Conservation (phyloP, 2,113 vertebrate genomes). For the Clarias gariepinus region DNA sequence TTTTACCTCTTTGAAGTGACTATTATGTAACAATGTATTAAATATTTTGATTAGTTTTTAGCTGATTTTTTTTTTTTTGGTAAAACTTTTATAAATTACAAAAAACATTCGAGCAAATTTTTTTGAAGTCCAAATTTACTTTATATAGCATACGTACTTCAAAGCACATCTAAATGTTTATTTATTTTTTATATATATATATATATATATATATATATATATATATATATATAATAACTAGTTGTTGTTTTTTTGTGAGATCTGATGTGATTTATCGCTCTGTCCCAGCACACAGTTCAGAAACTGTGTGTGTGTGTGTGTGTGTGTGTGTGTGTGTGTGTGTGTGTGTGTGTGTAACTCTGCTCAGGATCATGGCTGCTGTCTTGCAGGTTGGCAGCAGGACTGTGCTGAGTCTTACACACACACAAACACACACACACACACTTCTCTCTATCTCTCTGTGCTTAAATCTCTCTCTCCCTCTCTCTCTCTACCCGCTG, state of each 20-base stretch:
- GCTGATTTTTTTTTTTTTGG: neutral
- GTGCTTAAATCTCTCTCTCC: slow-evolving; percentile 16
- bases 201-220: too few species aligned
- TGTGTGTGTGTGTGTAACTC: neutral
- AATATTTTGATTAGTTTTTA: neutral
- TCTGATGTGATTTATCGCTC: neutral
- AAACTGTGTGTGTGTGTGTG: neutral
- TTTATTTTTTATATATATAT: too few species aligned
- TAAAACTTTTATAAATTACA: neutral
- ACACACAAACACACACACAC: slow-evolving; percentile 29
- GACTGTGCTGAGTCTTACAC: neutral
- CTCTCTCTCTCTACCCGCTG: slow-evolving; percentile 12
- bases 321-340: neutral
- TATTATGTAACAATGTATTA: neutral
- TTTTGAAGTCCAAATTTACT: neutral
- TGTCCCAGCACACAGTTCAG: neutral
- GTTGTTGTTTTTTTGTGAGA: neutral
- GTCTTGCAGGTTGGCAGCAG: slow-evolving; percentile 15
- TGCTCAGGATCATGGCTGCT: slow-evolving; percentile 13
- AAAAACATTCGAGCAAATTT: neutral
- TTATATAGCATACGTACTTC: neutral
- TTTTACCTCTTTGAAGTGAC: neutral
- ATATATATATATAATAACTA: too few species aligned
- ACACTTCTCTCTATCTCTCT: slow-evolving; percentile 8
- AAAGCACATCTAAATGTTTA: neutral